These are phyloP conservation scores for Mus minutoides DNA, from an alignment of 2,797 vertebrate genomes.

Conservation along the genomic window DNA sequence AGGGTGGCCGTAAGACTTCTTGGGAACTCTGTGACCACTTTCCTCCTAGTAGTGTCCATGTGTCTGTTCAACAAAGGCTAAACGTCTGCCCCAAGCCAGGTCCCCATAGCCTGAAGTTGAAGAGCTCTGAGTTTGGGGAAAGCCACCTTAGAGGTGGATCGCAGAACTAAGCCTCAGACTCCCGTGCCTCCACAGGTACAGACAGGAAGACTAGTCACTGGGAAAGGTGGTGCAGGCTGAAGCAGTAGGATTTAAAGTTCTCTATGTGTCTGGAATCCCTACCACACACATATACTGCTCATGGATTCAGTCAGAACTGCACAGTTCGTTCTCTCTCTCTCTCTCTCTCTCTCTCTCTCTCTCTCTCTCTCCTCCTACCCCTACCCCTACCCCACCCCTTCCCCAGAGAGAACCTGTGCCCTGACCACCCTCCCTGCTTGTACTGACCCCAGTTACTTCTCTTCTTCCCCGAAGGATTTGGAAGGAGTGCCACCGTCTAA, in stretches of 20 bases:
- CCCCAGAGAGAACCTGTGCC: neutral
- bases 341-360: too few relatives aligned
- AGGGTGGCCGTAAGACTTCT: neutral
- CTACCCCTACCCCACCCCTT: too few relatives aligned
- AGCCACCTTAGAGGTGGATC: neutral
- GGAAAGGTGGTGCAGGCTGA: neutral
- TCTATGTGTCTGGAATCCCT: fast-evolving
- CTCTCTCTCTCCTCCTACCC: neutral
- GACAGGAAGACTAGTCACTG: neutral
- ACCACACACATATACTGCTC: too few relatives aligned
- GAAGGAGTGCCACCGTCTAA: conserved; percentile 95
- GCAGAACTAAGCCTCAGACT: too few relatives aligned
- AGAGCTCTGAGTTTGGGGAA: neutral
- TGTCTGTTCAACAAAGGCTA: fast-evolving
- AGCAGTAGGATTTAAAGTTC: too few relatives aligned
- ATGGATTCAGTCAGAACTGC: fast-evolving
- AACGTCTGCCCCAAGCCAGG: neutral
- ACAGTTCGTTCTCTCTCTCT: too few relatives aligned
- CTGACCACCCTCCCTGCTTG: fast-evolving
- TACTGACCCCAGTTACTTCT: neutral
- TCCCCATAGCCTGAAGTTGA: neutral
- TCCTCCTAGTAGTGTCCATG: neutral
- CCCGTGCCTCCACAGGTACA: neutral
- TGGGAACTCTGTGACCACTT: neutral
- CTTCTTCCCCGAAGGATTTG: conserved; percentile 89